phyloP scores from a whole-genome alignment of 1,140 invertebrate species.

The Trichonephila clavata region DNA sequence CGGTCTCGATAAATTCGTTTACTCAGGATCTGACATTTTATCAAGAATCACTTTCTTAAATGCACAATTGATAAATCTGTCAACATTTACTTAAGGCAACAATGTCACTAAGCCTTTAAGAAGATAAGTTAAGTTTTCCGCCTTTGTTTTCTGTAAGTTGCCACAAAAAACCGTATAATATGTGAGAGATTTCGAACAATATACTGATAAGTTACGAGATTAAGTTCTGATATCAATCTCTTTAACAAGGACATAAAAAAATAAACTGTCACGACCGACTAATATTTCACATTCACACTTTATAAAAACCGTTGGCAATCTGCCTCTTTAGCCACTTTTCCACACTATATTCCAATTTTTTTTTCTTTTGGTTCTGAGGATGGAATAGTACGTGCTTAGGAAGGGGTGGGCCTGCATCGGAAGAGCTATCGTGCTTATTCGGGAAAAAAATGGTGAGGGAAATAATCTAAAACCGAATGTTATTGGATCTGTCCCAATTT shows the following conservation, averaged over 20 bases:
- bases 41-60: background rate
- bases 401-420: background rate
- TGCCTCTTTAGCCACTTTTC: background rate
- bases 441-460: background rate
- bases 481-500: slow-evolving; percentile 38
- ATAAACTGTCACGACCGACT: slow-evolving; percentile 6
- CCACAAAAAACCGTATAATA: background rate
- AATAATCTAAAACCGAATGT: slow-evolving; percentile 35
- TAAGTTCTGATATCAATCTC: background rate
- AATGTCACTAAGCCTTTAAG: background rate
- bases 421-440: background rate
- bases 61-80: background rate
- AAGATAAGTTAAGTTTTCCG: background rate
- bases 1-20: no score
- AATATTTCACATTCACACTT: slow-evolving; percentile 41
- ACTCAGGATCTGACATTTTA: no score
- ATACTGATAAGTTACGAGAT: background rate
- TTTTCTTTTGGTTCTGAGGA: background rate
- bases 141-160: background rate
- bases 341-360: background rate
- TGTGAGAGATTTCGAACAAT: background rate
- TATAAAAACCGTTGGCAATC: background rate
- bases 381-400: background rate
- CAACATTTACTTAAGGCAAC: background rate
- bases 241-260: slow-evolving; percentile 22